These are phyloP conservation scores for Morpho helenor DNA, from an alignment of 2,888 invertebrate genomes.

Conservation along the genomic window DNA sequence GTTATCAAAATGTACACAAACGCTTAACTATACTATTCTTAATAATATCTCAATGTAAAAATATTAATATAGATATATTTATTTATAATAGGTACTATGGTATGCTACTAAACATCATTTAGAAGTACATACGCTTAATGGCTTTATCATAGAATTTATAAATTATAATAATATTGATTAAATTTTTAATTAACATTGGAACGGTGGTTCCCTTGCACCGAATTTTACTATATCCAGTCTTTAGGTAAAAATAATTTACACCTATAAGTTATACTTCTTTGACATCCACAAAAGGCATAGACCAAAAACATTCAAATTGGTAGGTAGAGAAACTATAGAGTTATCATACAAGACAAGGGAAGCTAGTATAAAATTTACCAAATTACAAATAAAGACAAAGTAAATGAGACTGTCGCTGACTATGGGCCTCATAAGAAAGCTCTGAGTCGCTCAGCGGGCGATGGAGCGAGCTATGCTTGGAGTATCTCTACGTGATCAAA, in stretches of 20 bases:
- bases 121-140: slow-evolving; percentile 32
- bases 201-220: slow-evolving; percentile 19
- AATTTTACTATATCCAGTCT: slow-evolving; percentile 55
- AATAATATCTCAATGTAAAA: slow-evolving; percentile 67
- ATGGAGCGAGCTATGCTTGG: no score
- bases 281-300: no score
- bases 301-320: no score
- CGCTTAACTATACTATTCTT: slow-evolving; percentile 51
- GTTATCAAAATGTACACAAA: slow-evolving; percentile 75
- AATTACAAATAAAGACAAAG: no score
- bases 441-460: no score
- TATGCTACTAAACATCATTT: slow-evolving; percentile 40
- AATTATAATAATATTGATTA: slow-evolving; percentile 28
- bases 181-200: slow-evolving; percentile 6
- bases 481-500: no score
- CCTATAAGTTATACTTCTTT: no score
- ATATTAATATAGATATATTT: slow-evolving; percentile 57
- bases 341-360: no score
- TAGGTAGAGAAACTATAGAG: no score
- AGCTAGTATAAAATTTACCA: no score
- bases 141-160: slow-evolving; percentile 32
- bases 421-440: no score
- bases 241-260: slow-evolving; percentile 41
- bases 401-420: no score
- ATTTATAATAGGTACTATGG: slow-evolving; percentile 42